Percentiles rank a stretch among this genome's conserved stretches.
Evolutionary conservation across 1,140 invertebrate species (phyloP).

Genomic region (Chymomyza costata): DNA sequence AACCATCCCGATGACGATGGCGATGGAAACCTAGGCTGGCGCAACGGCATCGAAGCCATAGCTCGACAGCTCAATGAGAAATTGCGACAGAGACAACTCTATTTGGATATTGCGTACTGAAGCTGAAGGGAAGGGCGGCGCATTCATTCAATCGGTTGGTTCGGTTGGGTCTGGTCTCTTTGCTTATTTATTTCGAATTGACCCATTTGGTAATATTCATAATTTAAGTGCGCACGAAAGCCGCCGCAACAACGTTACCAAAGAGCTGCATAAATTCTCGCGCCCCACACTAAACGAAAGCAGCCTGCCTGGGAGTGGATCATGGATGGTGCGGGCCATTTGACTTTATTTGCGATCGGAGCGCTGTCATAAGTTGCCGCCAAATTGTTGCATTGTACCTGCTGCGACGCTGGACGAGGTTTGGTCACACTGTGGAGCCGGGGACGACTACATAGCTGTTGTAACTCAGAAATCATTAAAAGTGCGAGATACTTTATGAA

Average conservation of each 20-base stretch:
- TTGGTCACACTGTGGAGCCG: too few species aligned
- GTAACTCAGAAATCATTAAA: slow-evolving; percentile 72
- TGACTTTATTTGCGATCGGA: slow-evolving; percentile 60
- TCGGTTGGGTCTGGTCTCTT: slow-evolving; percentile 25
- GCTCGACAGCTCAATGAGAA: slow-evolving; percentile 64
- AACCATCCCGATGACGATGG: slow-evolving; percentile 19
- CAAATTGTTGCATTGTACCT: slow-evolving; percentile 73
- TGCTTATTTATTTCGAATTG: slow-evolving; percentile 74
- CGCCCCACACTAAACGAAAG: slow-evolving; percentile 30
- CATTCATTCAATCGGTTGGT: too few species aligned
- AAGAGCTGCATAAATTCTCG: slow-evolving; percentile 65
- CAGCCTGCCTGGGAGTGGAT: slow-evolving; percentile 20
- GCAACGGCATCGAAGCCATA: too few species aligned
- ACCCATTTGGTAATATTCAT: slow-evolving; percentile 74
- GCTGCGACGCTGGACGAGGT: slow-evolving; percentile 49
- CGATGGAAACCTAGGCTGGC: too few species aligned
- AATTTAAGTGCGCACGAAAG: slow-evolving; percentile 65
- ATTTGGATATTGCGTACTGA: slow-evolving; percentile 35
- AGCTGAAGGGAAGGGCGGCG: slow-evolving; percentile 6
- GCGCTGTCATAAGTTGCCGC: slow-evolving; percentile 67
- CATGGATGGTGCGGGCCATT: slow-evolving; percentile 44
- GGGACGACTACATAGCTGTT: slow-evolving; percentile 34
- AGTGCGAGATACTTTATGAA: slow-evolving; percentile 70
- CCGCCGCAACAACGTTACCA: slow-evolving; percentile 37
- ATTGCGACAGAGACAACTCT: slow-evolving; percentile 68